Evolutionary conservation across 2,888 invertebrate species (phyloP), one percentile per base, ranked within the genome.

Genomic region (Acheta domesticus): DNA sequence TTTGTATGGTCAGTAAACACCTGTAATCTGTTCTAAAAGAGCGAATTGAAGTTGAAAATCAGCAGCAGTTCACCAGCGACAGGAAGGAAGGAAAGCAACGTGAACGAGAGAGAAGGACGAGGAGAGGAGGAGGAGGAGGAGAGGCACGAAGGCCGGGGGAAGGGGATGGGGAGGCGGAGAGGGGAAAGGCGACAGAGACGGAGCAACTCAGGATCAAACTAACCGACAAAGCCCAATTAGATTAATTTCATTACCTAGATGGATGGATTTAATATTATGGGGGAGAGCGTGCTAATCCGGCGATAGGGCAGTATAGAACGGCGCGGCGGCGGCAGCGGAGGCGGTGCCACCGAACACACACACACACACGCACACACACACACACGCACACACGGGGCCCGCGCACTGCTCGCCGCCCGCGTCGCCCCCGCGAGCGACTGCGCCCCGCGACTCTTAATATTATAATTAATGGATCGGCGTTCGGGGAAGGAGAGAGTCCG

Each of bases 241-340:
- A 80, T 80, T 80, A 80, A 80, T 80, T 80, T 80, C 80, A 80
- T 80, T 80, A 79, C 79, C 77, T 80, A 80, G 77, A 80, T 80
- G 80, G 80, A 79, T 80, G 80, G 80, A 80, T 80, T 80, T 80
- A 79, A 80, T 79, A 78, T 76, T 80, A 79, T 80, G 80, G 75
- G 75, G 80, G 48, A 76, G 62, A 62, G 62, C 23, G 48, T 5
- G 76, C 11, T 76, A 76, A 76, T 76, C 76, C 49, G 76, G 8
- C 75, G 75, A 75, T 21, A 75, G 75, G 36, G 21, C 36, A 23
- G 75, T 20, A 23, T 75, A 75, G 75, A 62, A 62, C 62, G 62
- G 14, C 62, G 23, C 36, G 36, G 36, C 5, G 36, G 8, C 5
- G 36, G 36, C 36, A 36, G 36, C 36, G 36, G 36, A 36, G 36